Evolutionary conservation across 92 coral and sea anemone genomes (phyloP).

Genomic region (Pocillopora meandrina): DNA sequence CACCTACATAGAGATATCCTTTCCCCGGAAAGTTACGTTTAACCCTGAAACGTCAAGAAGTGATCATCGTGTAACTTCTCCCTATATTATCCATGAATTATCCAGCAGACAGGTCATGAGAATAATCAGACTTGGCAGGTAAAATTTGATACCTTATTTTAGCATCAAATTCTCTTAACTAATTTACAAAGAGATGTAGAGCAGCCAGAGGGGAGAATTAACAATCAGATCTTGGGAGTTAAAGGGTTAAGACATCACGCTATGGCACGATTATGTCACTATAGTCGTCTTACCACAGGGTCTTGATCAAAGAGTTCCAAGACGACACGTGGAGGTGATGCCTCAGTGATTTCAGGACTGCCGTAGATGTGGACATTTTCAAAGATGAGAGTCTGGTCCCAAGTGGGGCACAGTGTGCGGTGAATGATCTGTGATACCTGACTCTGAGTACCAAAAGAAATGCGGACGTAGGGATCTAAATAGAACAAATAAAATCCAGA

Average conservation of each 20-base stretch:
- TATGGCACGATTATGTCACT: not conserved
- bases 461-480: constrained; percentile 93
- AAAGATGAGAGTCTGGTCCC: constrained; percentile 96
- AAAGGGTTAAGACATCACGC: not conserved
- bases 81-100: too few relatives aligned
- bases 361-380: constrained; percentile 82
- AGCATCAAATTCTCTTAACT: too few relatives aligned
- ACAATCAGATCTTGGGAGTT: too few relatives aligned
- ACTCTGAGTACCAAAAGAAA: constrained; percentile 80
- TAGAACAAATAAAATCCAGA: not conserved
- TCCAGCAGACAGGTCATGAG: too few relatives aligned
- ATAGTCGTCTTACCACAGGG: constrained; percentile 71
- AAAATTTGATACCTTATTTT: too few relatives aligned
- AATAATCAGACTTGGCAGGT: too few relatives aligned
- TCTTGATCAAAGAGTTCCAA: constrained; percentile 91
- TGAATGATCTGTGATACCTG: constrained; percentile 74
- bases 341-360: constrained; percentile 72
- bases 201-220: too few relatives aligned
- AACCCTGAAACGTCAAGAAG: too few relatives aligned
- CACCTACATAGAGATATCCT: too few relatives aligned
- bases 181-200: too few relatives aligned
- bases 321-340: constrained; percentile 84
- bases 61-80: too few relatives aligned
- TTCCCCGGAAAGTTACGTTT: too few relatives aligned
- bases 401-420: constrained; percentile 89